Conservation (phyloP, 53 echinoderm and acorn worm species). For the Echinarachnius parma region DNA sequence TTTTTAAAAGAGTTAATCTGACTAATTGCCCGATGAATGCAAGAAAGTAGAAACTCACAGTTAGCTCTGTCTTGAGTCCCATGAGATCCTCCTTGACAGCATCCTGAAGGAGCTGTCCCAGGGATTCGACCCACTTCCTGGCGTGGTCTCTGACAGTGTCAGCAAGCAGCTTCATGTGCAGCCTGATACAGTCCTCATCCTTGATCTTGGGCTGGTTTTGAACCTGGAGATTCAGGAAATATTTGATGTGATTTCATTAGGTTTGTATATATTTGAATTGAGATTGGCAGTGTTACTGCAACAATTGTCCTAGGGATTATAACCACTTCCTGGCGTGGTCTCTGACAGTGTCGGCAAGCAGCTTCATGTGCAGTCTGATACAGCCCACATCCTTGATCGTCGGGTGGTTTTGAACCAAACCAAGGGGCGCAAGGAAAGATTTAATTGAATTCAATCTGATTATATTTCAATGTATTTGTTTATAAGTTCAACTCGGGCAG, state of each 20-base stretch:
- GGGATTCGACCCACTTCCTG: conserved; percentile 93
- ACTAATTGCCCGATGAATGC: no score
- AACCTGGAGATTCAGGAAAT: conserved; percentile 78
- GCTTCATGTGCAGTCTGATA: conserved; percentile 82
- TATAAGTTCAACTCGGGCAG: no score
- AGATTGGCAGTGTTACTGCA: no score
- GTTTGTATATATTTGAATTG: no score
- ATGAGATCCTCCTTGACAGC: conserved; percentile 85
- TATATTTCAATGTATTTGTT: no score
- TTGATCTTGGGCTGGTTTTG: conserved; percentile 83
- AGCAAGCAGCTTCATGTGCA: conserved; percentile 87
- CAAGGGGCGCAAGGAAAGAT: no score
- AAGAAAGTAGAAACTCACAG: conserved; percentile 54
- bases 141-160: conserved; percentile 88
- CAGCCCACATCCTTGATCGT: conserved; percentile 91
- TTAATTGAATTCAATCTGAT: no score
- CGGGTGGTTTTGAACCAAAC: conserved; percentile 86
- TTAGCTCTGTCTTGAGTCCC: conserved; percentile 70
- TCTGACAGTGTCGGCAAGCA: conserved; percentile 80
- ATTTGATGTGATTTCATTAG: no score
- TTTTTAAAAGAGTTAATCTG: no score
- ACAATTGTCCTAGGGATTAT: conserved; percentile 83
- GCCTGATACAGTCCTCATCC: conserved; percentile 84
- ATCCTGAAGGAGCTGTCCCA: conserved; percentile 84
- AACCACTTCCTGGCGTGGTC: conserved; percentile 98